These are phyloP conservation scores for Mythimna vitellina DNA, from an alignment of 2,888 invertebrate genomes.

Conservation along the genomic window DNA sequence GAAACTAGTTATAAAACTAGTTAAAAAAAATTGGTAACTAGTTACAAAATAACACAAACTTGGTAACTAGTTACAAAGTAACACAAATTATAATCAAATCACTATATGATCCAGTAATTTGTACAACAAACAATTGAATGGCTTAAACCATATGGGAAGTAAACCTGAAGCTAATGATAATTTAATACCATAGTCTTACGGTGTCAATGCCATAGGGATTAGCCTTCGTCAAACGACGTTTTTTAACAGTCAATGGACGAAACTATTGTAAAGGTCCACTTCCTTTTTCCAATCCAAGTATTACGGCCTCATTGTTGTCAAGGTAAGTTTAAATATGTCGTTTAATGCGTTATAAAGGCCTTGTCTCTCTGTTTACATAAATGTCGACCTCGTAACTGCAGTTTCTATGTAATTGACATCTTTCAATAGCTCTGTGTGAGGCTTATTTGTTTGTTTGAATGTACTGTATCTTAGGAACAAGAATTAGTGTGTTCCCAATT, in stretches of 20 bases:
- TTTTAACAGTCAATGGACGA: conserved; percentile 76
- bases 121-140: conserved; percentile 46
- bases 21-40: conserved; percentile 17
- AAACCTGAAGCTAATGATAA: conserved; percentile 42
- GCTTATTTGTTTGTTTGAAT: background rate
- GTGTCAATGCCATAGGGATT: conserved; percentile 57
- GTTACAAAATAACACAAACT: background rate
- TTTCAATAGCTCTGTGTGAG: conserved; percentile 53
- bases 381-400: conserved; percentile 75
- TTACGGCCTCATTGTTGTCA: conserved; percentile 79
- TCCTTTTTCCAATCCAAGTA: conserved; percentile 77
- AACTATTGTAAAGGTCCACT: conserved; percentile 77
- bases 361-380: conserved; percentile 85
- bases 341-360: conserved; percentile 79
- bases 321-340: conserved; percentile 81
- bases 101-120: conserved; percentile 20
- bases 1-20: conserved; percentile 7
- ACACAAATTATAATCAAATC: conserved; percentile 38
- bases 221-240: conserved; percentile 68
- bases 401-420: conserved; percentile 74
- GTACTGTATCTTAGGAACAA: background rate
- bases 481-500: too few relatives aligned
- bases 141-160: conserved; percentile 44
- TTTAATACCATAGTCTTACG: conserved; percentile 55
- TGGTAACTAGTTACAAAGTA: conserved; percentile 4